phyloP scores from a whole-genome alignment of 2,113 vertebrate species.

The Urocynchramus pylzowi region DNA sequence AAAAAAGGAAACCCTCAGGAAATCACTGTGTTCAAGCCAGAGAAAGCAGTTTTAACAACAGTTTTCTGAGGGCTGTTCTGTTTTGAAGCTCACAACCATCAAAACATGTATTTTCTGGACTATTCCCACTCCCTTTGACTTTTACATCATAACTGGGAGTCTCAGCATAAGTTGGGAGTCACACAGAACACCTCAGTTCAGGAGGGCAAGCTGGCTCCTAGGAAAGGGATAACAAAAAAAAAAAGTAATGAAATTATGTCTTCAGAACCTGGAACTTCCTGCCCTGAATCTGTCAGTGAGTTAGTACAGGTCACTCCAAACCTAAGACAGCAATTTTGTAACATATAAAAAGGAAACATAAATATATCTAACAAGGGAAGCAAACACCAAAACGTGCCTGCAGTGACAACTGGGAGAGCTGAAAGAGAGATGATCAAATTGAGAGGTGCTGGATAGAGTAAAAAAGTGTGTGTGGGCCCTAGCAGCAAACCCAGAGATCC shows the following conservation, averaged over 20 bases:
- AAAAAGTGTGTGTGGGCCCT: neutral
- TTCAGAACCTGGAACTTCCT: neutral
- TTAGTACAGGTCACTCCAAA: neutral
- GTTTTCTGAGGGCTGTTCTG: neutral
- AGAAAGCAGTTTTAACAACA: neutral
- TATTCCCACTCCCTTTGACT: neutral
- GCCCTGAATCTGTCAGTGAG: slow-evolving; percentile 11
- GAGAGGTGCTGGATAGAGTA: neutral
- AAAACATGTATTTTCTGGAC: neutral
- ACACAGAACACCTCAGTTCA: neutral
- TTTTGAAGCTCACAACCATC: neutral
- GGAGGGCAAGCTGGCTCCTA: neutral
- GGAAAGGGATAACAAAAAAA: neutral
- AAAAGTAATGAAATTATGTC: neutral
- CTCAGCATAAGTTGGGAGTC: neutral
- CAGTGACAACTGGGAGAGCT: neutral
- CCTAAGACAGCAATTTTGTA: neutral
- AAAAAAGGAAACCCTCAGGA: neutral
- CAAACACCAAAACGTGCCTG: neutral
- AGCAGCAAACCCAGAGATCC: neutral
- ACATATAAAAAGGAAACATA: neutral
- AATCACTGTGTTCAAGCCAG: neutral
- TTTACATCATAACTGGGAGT: neutral
- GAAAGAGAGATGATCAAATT: neutral
- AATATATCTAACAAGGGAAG: neutral